A percentile compares a stretch with the other conserved stretches of the same genome.
phyloP scores from a whole-genome alignment of 92 coral and sea anemone genomes.

The Palythoa heliodiscus region DNA sequence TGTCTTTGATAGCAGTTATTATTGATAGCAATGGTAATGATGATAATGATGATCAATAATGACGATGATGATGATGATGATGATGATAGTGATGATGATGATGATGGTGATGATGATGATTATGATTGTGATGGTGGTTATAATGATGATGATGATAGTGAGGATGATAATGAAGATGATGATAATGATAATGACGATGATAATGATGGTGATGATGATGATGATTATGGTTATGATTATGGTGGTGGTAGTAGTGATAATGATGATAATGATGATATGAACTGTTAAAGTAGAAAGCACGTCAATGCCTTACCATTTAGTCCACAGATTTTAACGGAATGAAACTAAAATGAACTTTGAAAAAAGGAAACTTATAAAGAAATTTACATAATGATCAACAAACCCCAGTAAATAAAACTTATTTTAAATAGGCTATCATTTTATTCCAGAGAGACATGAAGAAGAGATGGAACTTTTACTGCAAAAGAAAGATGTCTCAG shows the following conservation, averaged over 20 bases:
- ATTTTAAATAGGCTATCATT: not conserved
- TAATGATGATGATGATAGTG: not conserved
- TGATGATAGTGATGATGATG: not conserved
- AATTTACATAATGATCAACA: not conserved
- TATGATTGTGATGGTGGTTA: not conserved
- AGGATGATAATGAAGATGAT: not conserved
- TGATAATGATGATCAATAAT: not conserved
- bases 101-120: not conserved
- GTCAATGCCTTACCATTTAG: not conserved
- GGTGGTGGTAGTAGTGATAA: not conserved
- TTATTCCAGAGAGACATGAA: conserved; percentile 78
- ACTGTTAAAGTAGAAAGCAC: not conserved
- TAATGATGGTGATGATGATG: not conserved
- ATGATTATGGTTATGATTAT: not conserved
- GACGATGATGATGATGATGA: not conserved
- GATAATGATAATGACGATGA: not conserved
- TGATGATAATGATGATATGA: not conserved
- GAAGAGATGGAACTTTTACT: conserved; percentile 88
- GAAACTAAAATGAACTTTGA: not conserved
- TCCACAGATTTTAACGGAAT: not conserved
- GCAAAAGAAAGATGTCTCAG: conserved; percentile 45
- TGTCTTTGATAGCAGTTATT: no score
- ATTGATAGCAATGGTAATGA: not conserved
- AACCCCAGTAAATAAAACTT: not conserved
- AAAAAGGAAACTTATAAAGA: not conserved